These are phyloP conservation scores for Callorhinus ursinus DNA, from an alignment of 2,113 vertebrate genomes.

Conservation along the genomic window DNA sequence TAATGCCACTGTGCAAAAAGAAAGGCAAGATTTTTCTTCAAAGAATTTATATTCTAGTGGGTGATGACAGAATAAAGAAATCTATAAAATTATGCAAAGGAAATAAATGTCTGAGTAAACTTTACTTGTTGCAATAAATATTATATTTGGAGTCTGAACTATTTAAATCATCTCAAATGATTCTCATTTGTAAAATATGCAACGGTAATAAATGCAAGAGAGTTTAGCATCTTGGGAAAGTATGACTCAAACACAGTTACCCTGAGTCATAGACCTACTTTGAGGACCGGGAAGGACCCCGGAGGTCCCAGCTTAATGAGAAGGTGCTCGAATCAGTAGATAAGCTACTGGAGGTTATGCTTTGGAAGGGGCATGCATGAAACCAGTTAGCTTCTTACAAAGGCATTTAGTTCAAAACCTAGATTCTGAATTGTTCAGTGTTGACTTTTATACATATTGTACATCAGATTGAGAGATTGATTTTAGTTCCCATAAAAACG, in stretches of 20 bases:
- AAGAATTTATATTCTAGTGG: background rate
- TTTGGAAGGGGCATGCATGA: accelerated
- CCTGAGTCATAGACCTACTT: no score
- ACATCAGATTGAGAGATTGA: background rate
- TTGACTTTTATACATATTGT: background rate
- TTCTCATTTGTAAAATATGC: background rate
- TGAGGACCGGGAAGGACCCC: background rate
- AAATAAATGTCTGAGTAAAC: background rate
- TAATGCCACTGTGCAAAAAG: background rate
- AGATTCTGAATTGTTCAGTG: background rate
- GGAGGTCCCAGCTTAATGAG: accelerated
- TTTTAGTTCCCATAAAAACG: background rate
- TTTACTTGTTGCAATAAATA: background rate
- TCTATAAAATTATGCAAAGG: background rate
- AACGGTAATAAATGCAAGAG: background rate
- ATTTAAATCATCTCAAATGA: background rate
- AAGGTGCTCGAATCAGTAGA: background rate
- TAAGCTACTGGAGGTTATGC: accelerated
- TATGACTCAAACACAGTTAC: background rate
- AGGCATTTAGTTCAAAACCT: background rate
- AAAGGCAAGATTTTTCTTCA: background rate
- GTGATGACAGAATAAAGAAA: background rate
- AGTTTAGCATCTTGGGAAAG: background rate
- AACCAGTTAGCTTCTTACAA: background rate
- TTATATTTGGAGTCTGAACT: background rate